Evolutionary conservation across 64 coral and sea anemone genomes (phyloP), one percentile per base, ranked within the genome.

Genomic region (Dendronephthya gigantea): DNA sequence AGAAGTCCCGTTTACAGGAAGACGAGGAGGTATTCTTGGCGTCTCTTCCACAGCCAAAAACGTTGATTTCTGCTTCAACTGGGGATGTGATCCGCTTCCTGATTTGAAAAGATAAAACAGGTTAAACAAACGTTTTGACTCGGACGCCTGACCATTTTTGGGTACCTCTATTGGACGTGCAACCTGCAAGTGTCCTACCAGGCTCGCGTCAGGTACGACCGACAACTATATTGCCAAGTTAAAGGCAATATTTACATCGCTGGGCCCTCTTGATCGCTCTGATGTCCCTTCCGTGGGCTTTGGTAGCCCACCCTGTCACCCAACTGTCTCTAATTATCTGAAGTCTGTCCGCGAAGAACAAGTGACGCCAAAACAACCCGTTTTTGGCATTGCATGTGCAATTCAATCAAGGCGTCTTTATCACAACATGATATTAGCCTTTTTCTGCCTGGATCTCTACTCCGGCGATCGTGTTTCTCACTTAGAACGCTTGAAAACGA

Each of bases 401-500:
- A 55, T 83, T 85, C 15, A 35, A 22, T 51, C 50, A 45, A 49
- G 33, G 9, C 13, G 48, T 62, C 22, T 89, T 89, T 22, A 22
- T 45, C 15, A 14, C 41, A 45, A 45, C 41, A 45, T 45, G 41
- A 45, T 45, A 45, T 45, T 45, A 45, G 92, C 85, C 4, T 93
- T 93, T 13, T 90, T 93, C 32, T 86, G 55, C 12, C 23, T 92
- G 9, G 87, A 89, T 7, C 89, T 89, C 48, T 89, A 48, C 48
- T 41, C 84, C 0, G 88, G 87, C 0, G 85, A 90, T 22, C 22
- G 65, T 16, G 88, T 36, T 33, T 87, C 84, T 0, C 84, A 90
- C 28, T 29, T 90, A 27, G 92, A n/a, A 88, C 19, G 88, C 9
- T 23, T 75, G 15, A 62, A 59, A 12, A 87, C 88, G 1, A 79